A percentile compares a stretch with the other conserved stretches of the same genome.
phyloP scores from a whole-genome alignment of 2,888 invertebrate genomes.

The Bhutanitis thaidina region DNA sequence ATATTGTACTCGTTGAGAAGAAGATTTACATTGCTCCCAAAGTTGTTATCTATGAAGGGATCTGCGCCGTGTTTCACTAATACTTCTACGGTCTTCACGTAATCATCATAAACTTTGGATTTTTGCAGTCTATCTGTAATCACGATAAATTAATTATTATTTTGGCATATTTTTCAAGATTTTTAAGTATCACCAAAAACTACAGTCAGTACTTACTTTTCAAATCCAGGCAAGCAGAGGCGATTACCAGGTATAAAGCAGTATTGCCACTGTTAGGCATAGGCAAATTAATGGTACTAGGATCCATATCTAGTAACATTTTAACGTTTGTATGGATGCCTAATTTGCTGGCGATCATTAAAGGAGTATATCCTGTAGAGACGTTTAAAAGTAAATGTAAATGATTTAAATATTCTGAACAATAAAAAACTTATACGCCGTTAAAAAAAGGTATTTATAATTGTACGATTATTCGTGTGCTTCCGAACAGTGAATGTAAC shows the following conservation, averaged over 20 bases:
- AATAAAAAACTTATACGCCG: no score
- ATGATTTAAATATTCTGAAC: no score
- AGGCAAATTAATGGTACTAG: conserved; percentile 43
- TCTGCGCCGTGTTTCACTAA: conserved; percentile 64
- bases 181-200: no score
- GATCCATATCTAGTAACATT: conserved; percentile 42
- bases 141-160: not conserved
- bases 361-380: conserved; percentile 63
- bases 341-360: conserved; percentile 63
- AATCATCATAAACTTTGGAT: conserved; percentile 43
- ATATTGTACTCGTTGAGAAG: conserved; percentile 61
- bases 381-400: not conserved
- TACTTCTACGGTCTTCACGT: conserved; percentile 52
- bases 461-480: no score
- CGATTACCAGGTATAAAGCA: conserved; percentile 66
- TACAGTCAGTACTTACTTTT: conserved; percentile 37
- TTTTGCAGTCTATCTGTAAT: conserved; percentile 51
- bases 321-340: conserved; percentile 49
- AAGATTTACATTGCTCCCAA: conserved; percentile 59
- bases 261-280: conserved; percentile 72
- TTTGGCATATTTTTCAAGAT: no score
- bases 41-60: conserved; percentile 60
- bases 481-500: no score
- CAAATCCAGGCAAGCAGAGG: conserved; percentile 48
- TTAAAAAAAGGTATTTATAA: no score